Base-by-base conservation (phyloP, 2,113 vertebrate species). In the Epinephelus lanceolatus region DNA sequence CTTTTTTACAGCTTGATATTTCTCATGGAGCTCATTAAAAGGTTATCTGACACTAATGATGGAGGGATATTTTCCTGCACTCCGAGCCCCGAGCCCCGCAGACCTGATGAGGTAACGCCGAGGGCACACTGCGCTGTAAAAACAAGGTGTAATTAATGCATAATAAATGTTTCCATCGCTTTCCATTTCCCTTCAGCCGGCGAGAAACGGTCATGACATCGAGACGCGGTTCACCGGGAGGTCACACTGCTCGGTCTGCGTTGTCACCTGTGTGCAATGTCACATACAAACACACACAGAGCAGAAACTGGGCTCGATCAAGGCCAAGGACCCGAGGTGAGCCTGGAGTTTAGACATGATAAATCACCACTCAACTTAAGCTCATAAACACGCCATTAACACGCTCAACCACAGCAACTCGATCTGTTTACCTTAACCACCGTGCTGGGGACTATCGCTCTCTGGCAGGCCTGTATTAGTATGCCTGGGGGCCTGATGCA, bases 311-410 rank as follows among this genome's bases (percentile, higher is more conserved):
- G 78, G 71, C 76, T 79, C 52, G 12, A 79, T 85, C 27, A 52
- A 66, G 88, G 80, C 71, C 82, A 68, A 70, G 55, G 66, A 69
- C 45, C 70, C n/a, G 18, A 70, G 57, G 79, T 71, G 66, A 86
- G 78, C 73, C 61, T 27, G 52, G 30, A 61, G 88, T 83, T 89
- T 65, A 27, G 91, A 91, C 87, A 81, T 91, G 85, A 93, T 85
- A 84, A 94, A 94, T 93, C 89, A 91, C 91, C 88, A 86, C 90
- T 93, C 83, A 67, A 42, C 76, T 65, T 91, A 90, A 94, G 91
- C 90, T 90, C 88, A 87, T 94, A 95, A 94, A 94, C 94, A 93
- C 88, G 78, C 87, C 91, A 92, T 94, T 93, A 95, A 91, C 93
- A 88, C 71, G 4, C 87, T 73, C 71, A 2, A 87, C 91, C 89